Base-by-base conservation (phyloP, 2,113 vertebrate genomes). In the Cyanoliseus patagonus region DNA sequence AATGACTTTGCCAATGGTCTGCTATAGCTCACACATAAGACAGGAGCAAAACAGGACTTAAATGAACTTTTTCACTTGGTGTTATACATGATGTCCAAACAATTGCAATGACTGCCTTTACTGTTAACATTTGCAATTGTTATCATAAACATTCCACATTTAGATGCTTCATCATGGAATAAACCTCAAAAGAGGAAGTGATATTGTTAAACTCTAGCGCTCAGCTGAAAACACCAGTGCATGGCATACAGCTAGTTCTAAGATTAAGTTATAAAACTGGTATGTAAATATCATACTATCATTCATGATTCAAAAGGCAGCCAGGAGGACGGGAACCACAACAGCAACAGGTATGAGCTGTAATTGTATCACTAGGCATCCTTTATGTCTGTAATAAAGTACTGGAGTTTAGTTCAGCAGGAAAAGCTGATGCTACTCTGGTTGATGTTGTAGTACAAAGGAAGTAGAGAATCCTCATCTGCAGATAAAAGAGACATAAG, bases 401-500 rank as follows among this genome's bases (percentile, higher is more conserved):
- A 57, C 11, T 24, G 41, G 35, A 37, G 79, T 69, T 90, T 31
- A 37, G 51, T 27, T 91, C 53, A 79, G 69, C 44, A 79, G 13
- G 44, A 81, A 86, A 90, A 84, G 47, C 73, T 81, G 42, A 52
- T 69, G 39, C 47, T 57, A n/a, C 39, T 62, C 11, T 62, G 42
- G 74, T 30, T 83, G 94, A 88, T 91, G 68, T 23, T 82, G 49
- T 49, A 76, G 39, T 52, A 75, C 69, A 96, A 93, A 95, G 83
- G 84, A 78, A 87, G 47, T 10, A 90, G 57, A 83, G 61, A 78
- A 91, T 84, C 37, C 49, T 90, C 69, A 76, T 86, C 57, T 90
- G 49, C 62, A 93, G 90, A 95, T 89, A 84, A 95, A 83, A 97
- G 73, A 93, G 66, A 62, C 47, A 73, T 64, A 75, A 84, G 31